phyloP scores from a whole-genome alignment of 1,140 invertebrate species.

The Chironomus striatipennis region DNA sequence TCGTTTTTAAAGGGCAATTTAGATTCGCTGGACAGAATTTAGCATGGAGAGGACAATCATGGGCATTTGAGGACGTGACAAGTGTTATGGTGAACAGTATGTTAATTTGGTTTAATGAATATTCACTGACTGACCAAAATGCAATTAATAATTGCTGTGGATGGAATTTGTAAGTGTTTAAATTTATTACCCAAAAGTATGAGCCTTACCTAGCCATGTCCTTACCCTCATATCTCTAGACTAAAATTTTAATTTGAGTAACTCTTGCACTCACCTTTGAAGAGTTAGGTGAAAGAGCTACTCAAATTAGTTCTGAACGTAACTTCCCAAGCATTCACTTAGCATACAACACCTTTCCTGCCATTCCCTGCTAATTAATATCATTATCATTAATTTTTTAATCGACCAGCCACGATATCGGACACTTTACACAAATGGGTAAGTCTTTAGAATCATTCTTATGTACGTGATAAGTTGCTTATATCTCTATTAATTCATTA shows the following conservation, averaged over 20 bases:
- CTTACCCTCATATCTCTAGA: too few relatives aligned
- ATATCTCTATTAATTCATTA: neutral
- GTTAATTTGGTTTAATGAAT: conserved; percentile 18
- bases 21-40: neutral
- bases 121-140: neutral
- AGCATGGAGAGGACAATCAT: neutral
- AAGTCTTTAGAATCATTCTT: neutral
- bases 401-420: neutral
- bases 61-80: neutral
- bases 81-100: conserved; percentile 10
- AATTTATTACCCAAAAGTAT: too few relatives aligned
- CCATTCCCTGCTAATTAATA: too few relatives aligned
- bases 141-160: neutral
- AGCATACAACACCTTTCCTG: too few relatives aligned
- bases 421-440: conserved; percentile 5
- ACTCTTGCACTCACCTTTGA: too few relatives aligned
- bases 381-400: too few relatives aligned
- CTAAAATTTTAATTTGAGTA: too few relatives aligned
- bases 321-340: too few relatives aligned
- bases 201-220: too few relatives aligned
- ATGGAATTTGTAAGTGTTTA: neutral
- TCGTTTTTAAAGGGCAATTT: conserved; percentile 9
- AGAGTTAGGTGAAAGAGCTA: too few relatives aligned
- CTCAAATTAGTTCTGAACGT: too few relatives aligned
- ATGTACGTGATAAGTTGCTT: neutral